Evolutionary conservation across 2,797 vertebrate species (phyloP), one percentile per base, ranked within the genome.

Genomic region (Tangara arthus): DNA sequence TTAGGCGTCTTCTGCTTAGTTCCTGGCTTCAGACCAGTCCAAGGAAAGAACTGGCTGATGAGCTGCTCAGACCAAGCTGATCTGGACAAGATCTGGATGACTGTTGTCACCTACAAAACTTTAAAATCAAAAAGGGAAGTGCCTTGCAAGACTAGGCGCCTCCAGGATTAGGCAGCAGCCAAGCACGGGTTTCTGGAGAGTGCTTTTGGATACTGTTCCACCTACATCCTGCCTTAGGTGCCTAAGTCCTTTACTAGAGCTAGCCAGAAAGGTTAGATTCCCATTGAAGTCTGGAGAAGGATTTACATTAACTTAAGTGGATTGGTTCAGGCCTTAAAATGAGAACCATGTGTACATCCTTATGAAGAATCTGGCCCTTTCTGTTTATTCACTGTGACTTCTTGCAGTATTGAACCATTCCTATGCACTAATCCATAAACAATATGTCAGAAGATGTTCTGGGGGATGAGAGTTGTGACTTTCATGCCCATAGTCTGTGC

Each of bases 141-240:
- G 82, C 73, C 81, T 92, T 90, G 86, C 83, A 94, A 93, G 83
- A 53, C 93, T 64, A 95, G 96, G 92, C 94, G 92, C 94, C 96
- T 95, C 83, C 92, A 90, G 95, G 95, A 96, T 97, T 97, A 97
- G 71, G 75, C 92, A 95, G 92, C 93, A 93, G 94, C 86, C 89
- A 95, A 89, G 80, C 77, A 84, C 0, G 15, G 70, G 83, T 93
- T 96, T 95, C 88, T 96, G 93, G 91, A 96, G 90, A 95, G 86
- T 21, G 19, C 75, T 96, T 82, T 95, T 97, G 95, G 95, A 96
- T 70, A 44, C 86, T 68, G 71, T 95, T 97, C 96, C 92, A 92
- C 71, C 81, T 95, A 95, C 92, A 95, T 97, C 94, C 96, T 96
- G 95, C 86, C 68, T 96, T 95, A 92, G 95, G 93, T 95, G 90